A percentile compares a stretch with the other conserved stretches of the same genome.
These are phyloP conservation scores for Oreochromis aureus DNA, from an alignment of 2,113 vertebrate species.

Conservation along the genomic window DNA sequence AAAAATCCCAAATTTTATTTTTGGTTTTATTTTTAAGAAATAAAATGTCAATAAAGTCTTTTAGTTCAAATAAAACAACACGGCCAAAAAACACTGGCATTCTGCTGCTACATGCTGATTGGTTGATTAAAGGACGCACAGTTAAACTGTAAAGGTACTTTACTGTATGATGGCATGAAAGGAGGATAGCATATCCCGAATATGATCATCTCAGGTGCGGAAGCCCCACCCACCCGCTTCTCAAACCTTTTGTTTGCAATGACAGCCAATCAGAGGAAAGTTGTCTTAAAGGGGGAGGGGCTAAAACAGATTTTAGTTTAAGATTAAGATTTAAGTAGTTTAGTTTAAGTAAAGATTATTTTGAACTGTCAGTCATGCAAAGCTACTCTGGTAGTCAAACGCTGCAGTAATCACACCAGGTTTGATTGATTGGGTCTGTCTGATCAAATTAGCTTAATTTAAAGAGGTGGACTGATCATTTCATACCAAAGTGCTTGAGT, in stretches of 20 bases:
- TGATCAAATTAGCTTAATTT: not conserved
- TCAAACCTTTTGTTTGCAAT: not conserved
- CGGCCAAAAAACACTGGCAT: not conserved
- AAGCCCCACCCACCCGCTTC: not conserved
- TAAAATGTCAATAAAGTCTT: not conserved
- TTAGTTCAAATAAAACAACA: not conserved
- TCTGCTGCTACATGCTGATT: not conserved
- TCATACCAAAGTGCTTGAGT: not conserved
- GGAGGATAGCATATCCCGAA: not conserved
- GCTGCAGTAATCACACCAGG: too few relatives aligned
- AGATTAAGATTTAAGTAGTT: not conserved
- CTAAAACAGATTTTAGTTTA: not conserved
- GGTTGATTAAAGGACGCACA: not conserved
- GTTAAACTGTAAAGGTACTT: not conserved
- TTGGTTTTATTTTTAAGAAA: not conserved
- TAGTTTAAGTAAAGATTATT: too few relatives aligned
- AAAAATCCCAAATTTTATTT: not conserved
- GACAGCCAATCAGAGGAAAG: not conserved
- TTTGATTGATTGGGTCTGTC: not conserved
- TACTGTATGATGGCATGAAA: not conserved
- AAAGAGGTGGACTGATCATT: not conserved
- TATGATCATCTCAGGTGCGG: not conserved
- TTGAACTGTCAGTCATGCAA: too few relatives aligned
- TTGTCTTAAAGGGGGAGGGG: not conserved
- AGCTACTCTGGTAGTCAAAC: too few relatives aligned